Evolutionary conservation across 2,888 invertebrate species (phyloP).

Genomic region (Bedellia somnulentella): DNA sequence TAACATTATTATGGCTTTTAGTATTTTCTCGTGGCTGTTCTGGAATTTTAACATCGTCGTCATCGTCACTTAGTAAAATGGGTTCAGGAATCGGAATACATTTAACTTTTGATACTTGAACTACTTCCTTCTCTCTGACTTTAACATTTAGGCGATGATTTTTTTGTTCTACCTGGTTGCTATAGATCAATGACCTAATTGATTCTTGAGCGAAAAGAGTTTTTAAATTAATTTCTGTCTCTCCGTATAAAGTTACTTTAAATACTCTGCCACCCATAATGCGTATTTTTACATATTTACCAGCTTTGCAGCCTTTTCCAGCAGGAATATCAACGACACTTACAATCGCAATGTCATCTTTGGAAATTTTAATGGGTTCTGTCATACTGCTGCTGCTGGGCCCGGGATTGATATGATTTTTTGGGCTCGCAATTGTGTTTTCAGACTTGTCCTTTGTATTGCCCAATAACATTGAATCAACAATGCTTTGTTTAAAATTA

Average conservation of each 20-base stretch:
- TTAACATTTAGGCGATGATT: conserved; percentile 26
- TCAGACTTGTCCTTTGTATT: too few species aligned
- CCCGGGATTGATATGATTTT: too few species aligned
- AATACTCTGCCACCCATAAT: conserved; percentile 30
- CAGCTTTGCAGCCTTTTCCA: conserved; percentile 15
- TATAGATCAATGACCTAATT: conserved; percentile 22
- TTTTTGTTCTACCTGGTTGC: conserved; percentile 17
- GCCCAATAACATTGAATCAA: too few species aligned
- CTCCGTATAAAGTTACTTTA: conserved; percentile 32
- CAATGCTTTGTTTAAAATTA: too few species aligned
- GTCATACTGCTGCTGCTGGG: too few species aligned
- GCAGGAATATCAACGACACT: conserved; percentile 18
- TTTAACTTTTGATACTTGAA: neutral
- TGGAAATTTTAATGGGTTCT: neutral
- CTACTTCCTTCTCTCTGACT: neutral
- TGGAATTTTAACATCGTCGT: too few species aligned
- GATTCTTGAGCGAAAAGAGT: conserved; percentile 25
- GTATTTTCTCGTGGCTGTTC: too few species aligned
- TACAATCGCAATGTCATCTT: conserved; percentile 10
- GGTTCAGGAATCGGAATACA: too few species aligned
- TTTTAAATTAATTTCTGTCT: conserved; percentile 21
- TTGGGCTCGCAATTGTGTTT: too few species aligned
- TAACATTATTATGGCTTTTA: too few species aligned
- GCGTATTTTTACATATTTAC: conserved; percentile 24
- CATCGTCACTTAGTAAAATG: too few species aligned